A percentile compares a stretch with the other conserved stretches of the same genome.
These are phyloP conservation scores for Eubasilissa regina DNA, from an alignment of 1,140 invertebrate genomes.

Conservation along the genomic window DNA sequence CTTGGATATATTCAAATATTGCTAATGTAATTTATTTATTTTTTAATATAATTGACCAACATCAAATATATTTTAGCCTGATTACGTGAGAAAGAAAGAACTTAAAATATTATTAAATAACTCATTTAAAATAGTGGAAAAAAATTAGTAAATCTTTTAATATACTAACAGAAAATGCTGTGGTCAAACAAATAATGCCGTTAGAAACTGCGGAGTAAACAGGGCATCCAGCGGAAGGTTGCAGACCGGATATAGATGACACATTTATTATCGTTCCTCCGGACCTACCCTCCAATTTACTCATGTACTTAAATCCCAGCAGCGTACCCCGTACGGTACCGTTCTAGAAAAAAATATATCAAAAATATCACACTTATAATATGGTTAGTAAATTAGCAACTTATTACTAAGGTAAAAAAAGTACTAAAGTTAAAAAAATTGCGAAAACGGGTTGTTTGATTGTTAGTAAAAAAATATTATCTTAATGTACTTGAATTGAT, in stretches of 20 bases:
- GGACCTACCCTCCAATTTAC: conserved; percentile 68
- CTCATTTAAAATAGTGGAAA: neutral
- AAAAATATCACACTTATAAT: too few species aligned
- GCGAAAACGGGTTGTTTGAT: too few species aligned
- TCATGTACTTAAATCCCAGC: conserved; percentile 72
- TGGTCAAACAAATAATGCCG: conserved; percentile 74
- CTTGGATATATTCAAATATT: too few species aligned
- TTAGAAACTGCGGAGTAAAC: conserved; percentile 74
- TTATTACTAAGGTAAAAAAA: too few species aligned
- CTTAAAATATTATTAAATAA: too few species aligned
- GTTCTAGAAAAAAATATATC: conserved; percentile 53
- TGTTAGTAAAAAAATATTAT: too few species aligned
- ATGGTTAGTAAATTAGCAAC: too few species aligned
- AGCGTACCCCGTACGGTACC: conserved; percentile 63
- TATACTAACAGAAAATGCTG: conserved; percentile 69
- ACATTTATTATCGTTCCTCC: conserved; percentile 72
- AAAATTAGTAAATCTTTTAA: neutral
- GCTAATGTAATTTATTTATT: too few species aligned
- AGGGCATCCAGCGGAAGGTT: conserved; percentile 69
- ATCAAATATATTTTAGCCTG: too few species aligned
- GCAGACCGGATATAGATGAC: conserved; percentile 70
- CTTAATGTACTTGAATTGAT: neutral
- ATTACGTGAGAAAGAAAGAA: too few species aligned
- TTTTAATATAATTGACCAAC: too few species aligned
- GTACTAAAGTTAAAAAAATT: too few species aligned